A percentile compares a stretch with the other conserved stretches of the same genome.
These are phyloP conservation scores for Flabesymbios commensalis DNA, from an alignment of 2,888 invertebrate species.

Conservation along the genomic window DNA sequence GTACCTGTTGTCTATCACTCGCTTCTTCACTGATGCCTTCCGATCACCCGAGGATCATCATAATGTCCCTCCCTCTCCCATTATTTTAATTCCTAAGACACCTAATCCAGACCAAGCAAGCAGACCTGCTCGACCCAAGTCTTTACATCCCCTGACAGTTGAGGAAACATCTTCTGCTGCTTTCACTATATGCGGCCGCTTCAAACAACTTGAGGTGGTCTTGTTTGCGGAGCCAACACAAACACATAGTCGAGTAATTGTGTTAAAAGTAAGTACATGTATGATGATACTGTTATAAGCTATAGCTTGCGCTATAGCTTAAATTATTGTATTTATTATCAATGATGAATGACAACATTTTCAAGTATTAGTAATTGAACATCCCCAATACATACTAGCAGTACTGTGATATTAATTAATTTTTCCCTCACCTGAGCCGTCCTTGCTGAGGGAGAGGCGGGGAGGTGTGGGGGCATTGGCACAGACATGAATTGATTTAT, in stretches of 20 bases:
- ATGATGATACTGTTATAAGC: neutral
- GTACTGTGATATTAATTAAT: too few species aligned
- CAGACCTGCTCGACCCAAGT: constrained; percentile 41
- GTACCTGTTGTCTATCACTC: constrained; percentile 68
- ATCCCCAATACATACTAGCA: neutral
- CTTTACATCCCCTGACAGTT: too few species aligned
- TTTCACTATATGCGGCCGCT: constrained; percentile 73
- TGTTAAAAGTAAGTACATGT: constrained; percentile 67
- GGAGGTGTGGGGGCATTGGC: too few species aligned
- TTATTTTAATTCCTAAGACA: neutral
- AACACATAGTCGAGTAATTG: constrained; percentile 67
- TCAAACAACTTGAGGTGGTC: constrained; percentile 78
- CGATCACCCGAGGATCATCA: constrained; percentile 4
- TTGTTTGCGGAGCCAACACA: constrained; percentile 68
- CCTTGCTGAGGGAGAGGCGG: too few species aligned
- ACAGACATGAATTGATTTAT: too few species aligned
- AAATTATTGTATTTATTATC: neutral
- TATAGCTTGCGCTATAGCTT: neutral
- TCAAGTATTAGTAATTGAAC: neutral
- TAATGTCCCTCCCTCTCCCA: constrained; percentile 62
- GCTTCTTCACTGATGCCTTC: constrained; percentile 70
- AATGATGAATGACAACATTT: too few species aligned
- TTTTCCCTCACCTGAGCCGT: too few species aligned
- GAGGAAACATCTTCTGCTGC: constrained; percentile 34
- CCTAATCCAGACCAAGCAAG: neutral